A percentile compares a stretch with the other conserved stretches of the same genome.
Conservation (phyloP, 2,888 invertebrate genomes). For the Lasiommata megera region DNA sequence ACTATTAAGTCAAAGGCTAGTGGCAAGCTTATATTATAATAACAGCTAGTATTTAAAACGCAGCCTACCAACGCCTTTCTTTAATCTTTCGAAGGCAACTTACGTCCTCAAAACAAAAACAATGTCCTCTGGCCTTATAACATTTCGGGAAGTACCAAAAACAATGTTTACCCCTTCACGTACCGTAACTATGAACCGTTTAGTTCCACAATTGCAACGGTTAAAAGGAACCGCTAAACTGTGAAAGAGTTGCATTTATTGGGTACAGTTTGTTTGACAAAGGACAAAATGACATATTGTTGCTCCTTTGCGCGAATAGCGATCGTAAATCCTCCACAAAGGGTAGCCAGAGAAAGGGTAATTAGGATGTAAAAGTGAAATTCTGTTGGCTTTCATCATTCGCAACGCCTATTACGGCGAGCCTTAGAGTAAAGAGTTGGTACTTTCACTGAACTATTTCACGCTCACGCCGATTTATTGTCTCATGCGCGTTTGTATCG, state of each 20-base stretch:
- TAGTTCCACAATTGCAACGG: slow-evolving; percentile 43
- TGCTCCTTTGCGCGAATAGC: slow-evolving; percentile 56
- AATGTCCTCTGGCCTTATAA: slow-evolving; percentile 5
- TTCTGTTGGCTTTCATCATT: slow-evolving; percentile 54
- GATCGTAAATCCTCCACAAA: slow-evolving; percentile 68
- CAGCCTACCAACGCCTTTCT: too few species aligned
- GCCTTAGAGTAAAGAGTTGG: slow-evolving; percentile 43
- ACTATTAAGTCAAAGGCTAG: too few species aligned
- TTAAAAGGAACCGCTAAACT: slow-evolving; percentile 66
- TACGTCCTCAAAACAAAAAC: too few species aligned
- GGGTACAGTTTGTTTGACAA: slow-evolving; percentile 46
- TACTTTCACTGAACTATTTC: slow-evolving; percentile 64
- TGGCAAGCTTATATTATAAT: too few species aligned
- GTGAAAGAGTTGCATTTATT: slow-evolving; percentile 75
- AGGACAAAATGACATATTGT: slow-evolving; percentile 36
- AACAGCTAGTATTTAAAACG: too few species aligned
- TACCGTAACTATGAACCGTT: slow-evolving; percentile 66
- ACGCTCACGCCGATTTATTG: slow-evolving; percentile 19
- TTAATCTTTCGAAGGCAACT: too few species aligned
- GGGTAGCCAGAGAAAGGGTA: slow-evolving; percentile 62
- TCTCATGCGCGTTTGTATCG: slow-evolving; percentile 13
- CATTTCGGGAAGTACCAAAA: slow-evolving; percentile 17
- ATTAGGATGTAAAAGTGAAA: slow-evolving; percentile 79
- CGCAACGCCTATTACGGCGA: slow-evolving; percentile 54
- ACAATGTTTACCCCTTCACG: slow-evolving; percentile 62